Base-by-base conservation (phyloP, 2,113 vertebrate genomes). In the Pampusana beccarii region DNA sequence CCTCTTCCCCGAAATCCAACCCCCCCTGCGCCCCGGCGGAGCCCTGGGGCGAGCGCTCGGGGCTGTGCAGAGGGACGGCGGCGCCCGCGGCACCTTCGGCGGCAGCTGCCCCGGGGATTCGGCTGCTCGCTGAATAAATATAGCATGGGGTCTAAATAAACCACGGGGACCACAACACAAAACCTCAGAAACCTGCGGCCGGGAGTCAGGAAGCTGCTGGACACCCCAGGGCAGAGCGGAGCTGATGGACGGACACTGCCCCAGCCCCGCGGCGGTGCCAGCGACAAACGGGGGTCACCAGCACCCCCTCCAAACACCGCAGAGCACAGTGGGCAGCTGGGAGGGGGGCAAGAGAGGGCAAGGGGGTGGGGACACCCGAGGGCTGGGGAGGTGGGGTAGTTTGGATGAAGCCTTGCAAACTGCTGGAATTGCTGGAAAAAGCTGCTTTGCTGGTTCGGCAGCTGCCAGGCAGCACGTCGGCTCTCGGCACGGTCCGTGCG, bases 41-140 rank as follows among this genome's bases (percentile, higher is more conserved):
- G 36, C 26, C 36, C 13, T 3, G 4, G 21, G 36, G 17, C 0
- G 2, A 44, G 17, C 0, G 7, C 36, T 44, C 61, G 6, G 18
- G 36, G 87, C 36, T 82, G 60, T 67, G 78, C 67, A 17, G 50
- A 48, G 40, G n/a, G 40, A 29, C 75, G 40, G 21, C 16, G 31
- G 53, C 66, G 62, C 40, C 40, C 81, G 17, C 4, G 1, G 58
- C 38, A 72, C 46, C 48, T 29, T 19, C 57, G 17, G 56, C 1
- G 1, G 65, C 7, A 14, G 36, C 56, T 61, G 51, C 58, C 13
- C 40, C 3, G 1, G 23, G 36, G 34, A 25, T 34, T 8, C 3
- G 1, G 67, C 53, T 38, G 18, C 36, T n/a, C 2, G 23, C 46
- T 74, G 53, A 38, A 60, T 10, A 38, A 53, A 53, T 23, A 2